Percentiles rank a stretch among this genome's conserved stretches.
Conservation (phyloP, 2,888 invertebrate species). For the Melinaea menophilus region DNA sequence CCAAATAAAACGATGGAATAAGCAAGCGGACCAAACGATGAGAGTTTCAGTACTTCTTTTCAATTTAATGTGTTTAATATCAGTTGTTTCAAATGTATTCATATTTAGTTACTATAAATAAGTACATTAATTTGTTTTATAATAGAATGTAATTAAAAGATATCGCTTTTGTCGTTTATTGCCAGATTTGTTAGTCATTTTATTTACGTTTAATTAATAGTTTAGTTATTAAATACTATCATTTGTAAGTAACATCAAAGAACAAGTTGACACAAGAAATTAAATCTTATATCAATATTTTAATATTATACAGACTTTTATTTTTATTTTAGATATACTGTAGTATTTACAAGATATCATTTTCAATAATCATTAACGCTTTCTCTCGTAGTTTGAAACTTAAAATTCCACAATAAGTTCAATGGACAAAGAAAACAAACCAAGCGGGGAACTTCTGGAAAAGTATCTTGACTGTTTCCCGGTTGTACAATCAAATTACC, state of each 20-base stretch:
- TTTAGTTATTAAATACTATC: too few species aligned
- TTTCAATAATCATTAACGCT: constrained; percentile 12
- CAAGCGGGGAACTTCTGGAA: constrained; percentile 43
- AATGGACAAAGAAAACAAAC: constrained; percentile 61
- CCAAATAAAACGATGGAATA: constrained; percentile 63
- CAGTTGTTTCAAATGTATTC: too few species aligned
- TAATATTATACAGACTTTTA: too few species aligned
- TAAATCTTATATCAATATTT: too few species aligned
- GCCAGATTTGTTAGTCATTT: constrained; percentile 43
- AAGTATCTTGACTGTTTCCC: constrained; percentile 44
- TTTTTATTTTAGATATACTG: too few species aligned
- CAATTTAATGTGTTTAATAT: neutral
- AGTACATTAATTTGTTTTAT: constrained; percentile 30
- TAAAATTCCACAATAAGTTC: constrained; percentile 59
- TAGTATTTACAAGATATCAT: too few species aligned
- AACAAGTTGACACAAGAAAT: too few species aligned
- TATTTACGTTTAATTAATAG: constrained; percentile 3
- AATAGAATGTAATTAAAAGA: too few species aligned
- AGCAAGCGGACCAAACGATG: constrained; percentile 32
- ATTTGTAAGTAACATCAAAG: too few species aligned
- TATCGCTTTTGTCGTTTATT: too few species aligned
- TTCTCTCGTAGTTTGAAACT: constrained; percentile 36
- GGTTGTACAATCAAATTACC: constrained; percentile 16
- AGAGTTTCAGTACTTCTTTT: neutral
- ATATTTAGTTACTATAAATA: constrained; percentile 32